Percentiles rank a stretch among this genome's conserved stretches.
phyloP scores from a whole-genome alignment of 92 coral and sea anemone species.

The Scolanthus callimorphus region DNA sequence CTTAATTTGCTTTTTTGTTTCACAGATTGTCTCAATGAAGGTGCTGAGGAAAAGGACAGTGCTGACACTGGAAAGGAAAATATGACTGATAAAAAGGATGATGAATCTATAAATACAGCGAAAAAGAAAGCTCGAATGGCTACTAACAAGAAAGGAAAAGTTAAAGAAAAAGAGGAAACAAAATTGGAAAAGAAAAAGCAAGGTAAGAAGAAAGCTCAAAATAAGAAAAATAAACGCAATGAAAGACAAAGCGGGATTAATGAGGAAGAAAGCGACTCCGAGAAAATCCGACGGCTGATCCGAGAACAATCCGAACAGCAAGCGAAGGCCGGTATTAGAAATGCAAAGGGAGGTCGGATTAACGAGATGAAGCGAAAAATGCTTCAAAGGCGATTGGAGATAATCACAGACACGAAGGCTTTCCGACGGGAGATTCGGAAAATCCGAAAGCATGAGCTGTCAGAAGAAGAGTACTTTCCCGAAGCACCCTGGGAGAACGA shows the following conservation, averaged over 20 bases:
- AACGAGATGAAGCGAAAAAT: slow-evolving; percentile 36
- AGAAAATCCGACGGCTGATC: slow-evolving; percentile 62
- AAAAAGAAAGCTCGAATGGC: slow-evolving; percentile 1
- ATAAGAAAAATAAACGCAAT: slow-evolving; percentile 9
- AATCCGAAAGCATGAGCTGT: slow-evolving; percentile 66
- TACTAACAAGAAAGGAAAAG: slow-evolving; percentile 1
- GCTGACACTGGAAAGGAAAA: not conserved
- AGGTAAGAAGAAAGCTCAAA: not conserved
- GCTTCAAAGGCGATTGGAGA: slow-evolving; percentile 57
- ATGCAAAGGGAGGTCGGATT: slow-evolving; percentile 24
- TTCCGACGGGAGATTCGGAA: slow-evolving; percentile 74
- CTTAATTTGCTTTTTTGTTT: not conserved
- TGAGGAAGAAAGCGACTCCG: slow-evolving; percentile 38
- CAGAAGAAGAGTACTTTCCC: slow-evolving; percentile 55
- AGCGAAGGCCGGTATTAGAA: slow-evolving; percentile 15
- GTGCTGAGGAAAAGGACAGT: not conserved
- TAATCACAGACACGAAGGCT: slow-evolving; percentile 39
- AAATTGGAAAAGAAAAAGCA: slow-evolving; percentile 3
- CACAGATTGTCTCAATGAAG: slow-evolving; percentile 53
- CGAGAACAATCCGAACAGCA: slow-evolving; percentile 70
- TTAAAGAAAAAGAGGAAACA: not conserved
- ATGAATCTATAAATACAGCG: not conserved
- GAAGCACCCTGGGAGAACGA: slow-evolving; percentile 63
- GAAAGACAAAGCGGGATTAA: not conserved
- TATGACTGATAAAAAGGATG: not conserved